Evolutionary conservation across 2,888 invertebrate genomes (phyloP), one percentile per base, ranked within the genome.

Genomic region (Diadegma fenestrale): DNA sequence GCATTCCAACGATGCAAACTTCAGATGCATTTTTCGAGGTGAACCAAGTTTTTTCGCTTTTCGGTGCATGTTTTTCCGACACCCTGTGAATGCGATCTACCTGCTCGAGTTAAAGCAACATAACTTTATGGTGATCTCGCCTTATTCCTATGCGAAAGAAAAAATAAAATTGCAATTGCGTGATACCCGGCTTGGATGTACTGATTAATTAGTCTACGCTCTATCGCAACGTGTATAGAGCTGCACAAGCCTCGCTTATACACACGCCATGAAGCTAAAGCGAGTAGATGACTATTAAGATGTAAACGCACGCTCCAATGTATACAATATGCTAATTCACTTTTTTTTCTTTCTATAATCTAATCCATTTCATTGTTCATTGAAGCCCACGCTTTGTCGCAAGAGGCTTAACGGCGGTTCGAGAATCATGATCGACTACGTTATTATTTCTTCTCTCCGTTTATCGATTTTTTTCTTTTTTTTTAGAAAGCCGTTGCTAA

Each of bases 161-260:
- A 61, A 73, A 64, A 26, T 64, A 86, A 87, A 88, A 37, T 87
- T 79, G 77, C 86, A 80, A 87, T 87, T 79, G 87, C 87, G 82
- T 84, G 85, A 68, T 72, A 63, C 19, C 75, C 78, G 48, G 81
- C 84, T 68, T 83, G 77, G 80, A 87, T 64, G 26, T 85, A 79
- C 83, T 89, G 89, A 91, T 91, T 91, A 91, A 91, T 91, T 91
- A 91, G 88, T 87, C 87, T 78, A 86, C 80, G 51, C 63, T 75
- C 71, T 82, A 81, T 68, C 43, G 78, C 69, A 48, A 73, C 45
- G 69, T 66, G 41, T 58, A 66, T 48, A 45, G n/a, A n/a, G 45
- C 26, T 51, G 48, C 37, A 19, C n/a, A 45, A 54, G 30, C 22
- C 54, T 69, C 69, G 69, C 22, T 66, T 43, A 63, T 73, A 80